Percentiles rank a stretch among this genome's conserved stretches.
Evolutionary conservation across 2,113 vertebrate species (phyloP).

Genomic region (Piaya cayana): DNA sequence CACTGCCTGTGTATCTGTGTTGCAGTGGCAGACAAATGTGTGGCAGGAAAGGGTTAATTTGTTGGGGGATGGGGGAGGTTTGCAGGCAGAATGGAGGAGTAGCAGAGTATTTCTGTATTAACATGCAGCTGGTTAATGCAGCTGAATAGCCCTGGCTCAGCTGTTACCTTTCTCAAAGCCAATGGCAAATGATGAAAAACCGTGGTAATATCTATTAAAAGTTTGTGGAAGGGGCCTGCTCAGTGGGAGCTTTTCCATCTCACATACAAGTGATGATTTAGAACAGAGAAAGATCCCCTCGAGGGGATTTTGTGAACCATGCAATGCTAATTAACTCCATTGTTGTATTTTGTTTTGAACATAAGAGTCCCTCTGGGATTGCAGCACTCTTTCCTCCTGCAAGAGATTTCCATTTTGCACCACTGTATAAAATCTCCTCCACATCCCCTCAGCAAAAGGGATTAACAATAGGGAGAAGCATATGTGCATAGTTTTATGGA

Average conservation of each 20-base stretch:
- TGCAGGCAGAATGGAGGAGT: neutral
- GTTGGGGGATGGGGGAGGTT: neutral
- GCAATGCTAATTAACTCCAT: conserved; percentile 78
- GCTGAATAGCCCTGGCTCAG: conserved; percentile 60
- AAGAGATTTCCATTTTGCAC: conserved; percentile 71
- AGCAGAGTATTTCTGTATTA: conserved; percentile 51
- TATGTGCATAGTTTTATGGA: conserved; percentile 46
- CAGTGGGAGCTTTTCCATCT: conserved; percentile 63
- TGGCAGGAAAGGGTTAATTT: conserved; percentile 61
- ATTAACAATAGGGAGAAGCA: conserved; percentile 56
- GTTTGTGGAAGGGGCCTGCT: conserved; percentile 63
- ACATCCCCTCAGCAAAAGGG: conserved; percentile 44
- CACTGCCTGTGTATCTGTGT: neutral
- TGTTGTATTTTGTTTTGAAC: conserved; percentile 77
- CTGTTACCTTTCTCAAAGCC: conserved; percentile 68
- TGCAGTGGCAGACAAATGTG: neutral
- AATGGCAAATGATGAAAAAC: conserved; percentile 62
- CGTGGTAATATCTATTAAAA: conserved; percentile 60
- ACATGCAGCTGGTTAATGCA: conserved; percentile 69
- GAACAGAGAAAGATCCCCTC: conserved; percentile 67
- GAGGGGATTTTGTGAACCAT: conserved; percentile 72
- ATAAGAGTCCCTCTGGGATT: conserved; percentile 64
- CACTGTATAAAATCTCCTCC: conserved; percentile 47
- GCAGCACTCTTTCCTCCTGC: conserved; percentile 62
- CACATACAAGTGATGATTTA: conserved; percentile 70